Base-by-base conservation (phyloP, 37 sponge, comb jelly and placozoan genomes). In the Haliclona indistincta region DNA sequence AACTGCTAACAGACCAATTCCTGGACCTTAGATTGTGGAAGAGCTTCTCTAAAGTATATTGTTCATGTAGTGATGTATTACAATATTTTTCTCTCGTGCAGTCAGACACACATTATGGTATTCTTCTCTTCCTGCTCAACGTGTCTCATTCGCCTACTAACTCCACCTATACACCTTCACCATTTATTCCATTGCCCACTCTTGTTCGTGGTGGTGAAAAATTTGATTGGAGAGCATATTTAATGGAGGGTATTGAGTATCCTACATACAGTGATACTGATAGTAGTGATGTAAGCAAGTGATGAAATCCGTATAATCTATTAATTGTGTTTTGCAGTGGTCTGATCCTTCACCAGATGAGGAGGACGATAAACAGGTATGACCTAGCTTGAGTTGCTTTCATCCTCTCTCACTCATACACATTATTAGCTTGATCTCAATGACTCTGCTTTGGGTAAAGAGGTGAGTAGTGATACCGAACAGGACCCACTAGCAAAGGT, bases 81-180 rank as follows among this genome's bases (percentile, higher is more conserved):
- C 23, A 2, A 26, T 62, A 8, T 26, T 11, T 40, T 47, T 33
- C 36, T 8, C 26, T 53, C 30, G 29, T 37, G 19, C 54, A 76
- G 72, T 81, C 83, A n/a, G 82, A 81, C 30, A 54, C 71, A 26
- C 88, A 81, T 65, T 87, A 87, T 81, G 71, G 73, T 28, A 22
- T 56, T 3, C 71, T 87, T n/a, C 64, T 45, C 43, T 39, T 81
- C 10, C 78, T 87, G 42, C 78, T 87, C 58, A 71, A 56, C 34
- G 44, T 87, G 15, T 76, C 88, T 0, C 47, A 81, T 8, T 77
- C 82, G 22, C 88, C 79, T 37, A 28, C 43, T 19, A 23, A 53
- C 30, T n/a, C 79, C 2, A 40, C 25, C 45, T 78, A 67, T 6
- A 43, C 37, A 26, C 76, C 76, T 63, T 7, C 53, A 7, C 40